These are phyloP conservation scores for Agrilus biguttatus DNA, from an alignment of 2,888 invertebrate genomes.

Conservation along the genomic window DNA sequence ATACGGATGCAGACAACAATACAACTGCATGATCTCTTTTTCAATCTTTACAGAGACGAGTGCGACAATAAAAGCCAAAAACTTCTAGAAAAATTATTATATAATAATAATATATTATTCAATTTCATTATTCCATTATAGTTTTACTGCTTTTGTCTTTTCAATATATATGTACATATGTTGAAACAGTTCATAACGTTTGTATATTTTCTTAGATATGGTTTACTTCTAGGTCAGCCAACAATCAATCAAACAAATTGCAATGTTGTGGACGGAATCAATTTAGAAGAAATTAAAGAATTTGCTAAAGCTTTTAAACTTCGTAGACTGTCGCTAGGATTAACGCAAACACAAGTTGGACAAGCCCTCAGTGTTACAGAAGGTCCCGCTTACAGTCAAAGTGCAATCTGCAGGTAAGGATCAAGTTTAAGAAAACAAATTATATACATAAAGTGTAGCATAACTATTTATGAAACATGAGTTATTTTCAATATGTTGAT, in stretches of 20 bases:
- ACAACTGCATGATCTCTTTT: too few species aligned
- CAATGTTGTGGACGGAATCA: conserved; percentile 91
- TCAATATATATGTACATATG: too few species aligned
- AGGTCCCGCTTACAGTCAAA: conserved; percentile 97
- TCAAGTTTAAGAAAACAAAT: not conserved
- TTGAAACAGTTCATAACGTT: too few species aligned
- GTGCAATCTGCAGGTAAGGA: conserved; percentile 93
- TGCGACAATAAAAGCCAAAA: too few species aligned
- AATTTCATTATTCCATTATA: too few species aligned
- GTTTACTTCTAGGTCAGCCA: conserved; percentile 56
- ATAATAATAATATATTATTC: too few species aligned
- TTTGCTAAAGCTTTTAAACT: conserved; percentile 96
- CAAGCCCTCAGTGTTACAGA: conserved; percentile 92
- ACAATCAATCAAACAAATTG: conserved; percentile 88
- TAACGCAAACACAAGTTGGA: conserved; percentile 96
- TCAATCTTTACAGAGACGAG: too few species aligned
- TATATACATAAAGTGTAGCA: not conserved
- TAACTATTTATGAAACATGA: too few species aligned
- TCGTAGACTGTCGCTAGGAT: conserved; percentile 78
- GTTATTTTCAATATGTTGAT: too few species aligned
- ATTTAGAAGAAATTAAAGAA: conserved; percentile 95
- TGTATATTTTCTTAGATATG: not conserved
- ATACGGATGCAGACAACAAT: too few species aligned
- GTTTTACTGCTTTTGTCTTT: too few species aligned
- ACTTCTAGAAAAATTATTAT: too few species aligned